Evolutionary conservation across 2,888 invertebrate species (phyloP), one percentile per base, ranked within the genome.

Genomic region (Hemithea aestivaria): DNA sequence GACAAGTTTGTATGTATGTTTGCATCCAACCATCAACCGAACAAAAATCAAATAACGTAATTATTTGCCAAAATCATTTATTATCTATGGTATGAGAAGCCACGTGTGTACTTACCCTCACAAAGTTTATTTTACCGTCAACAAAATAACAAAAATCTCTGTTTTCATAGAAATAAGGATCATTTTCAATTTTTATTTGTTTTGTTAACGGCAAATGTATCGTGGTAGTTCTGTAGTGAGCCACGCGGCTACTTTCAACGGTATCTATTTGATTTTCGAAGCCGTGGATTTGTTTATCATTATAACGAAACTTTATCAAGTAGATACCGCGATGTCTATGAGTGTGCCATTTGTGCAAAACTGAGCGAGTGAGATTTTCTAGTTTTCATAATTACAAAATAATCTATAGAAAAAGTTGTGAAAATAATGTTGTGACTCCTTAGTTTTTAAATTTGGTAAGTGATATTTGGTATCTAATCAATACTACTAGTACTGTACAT

Each of bases 11-110:
- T n/a, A n/a, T n/a, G n/a, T 64, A 67, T 81, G 67, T 84, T 80
- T 81, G 64, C 74, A 57, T 62, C 58, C 75, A 66, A 82, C 84
- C 84, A 82, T 82, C 81, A 83, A 81, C 83, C 76, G 64, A 81
- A 79, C 72, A 77, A 82, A n/a, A 80, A 83, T 83, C 83, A 83
- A 85, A 83, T 73, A 84, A 77, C 69, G 81, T 77, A 79, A 82
- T 82, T 84, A 85, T 84, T 85, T 84, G 83, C 75, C 69, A 67
- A 83, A 83, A 80, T 79, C 74, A 83, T 85, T 83, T 83, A 78
- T 78, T 81, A 78, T 82, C 79, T 72, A 73, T 65, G 63, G 72
- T 74, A 75, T 71, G 79, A 73, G 62, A 61, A 48, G 77, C 71
- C 80, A 74, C 78, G 79, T 79, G 83, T 40, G 25, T 38, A 49